phyloP scores from a whole-genome alignment of 1,140 invertebrate genomes.

The Phymorhynchus buccinoides region DNA sequence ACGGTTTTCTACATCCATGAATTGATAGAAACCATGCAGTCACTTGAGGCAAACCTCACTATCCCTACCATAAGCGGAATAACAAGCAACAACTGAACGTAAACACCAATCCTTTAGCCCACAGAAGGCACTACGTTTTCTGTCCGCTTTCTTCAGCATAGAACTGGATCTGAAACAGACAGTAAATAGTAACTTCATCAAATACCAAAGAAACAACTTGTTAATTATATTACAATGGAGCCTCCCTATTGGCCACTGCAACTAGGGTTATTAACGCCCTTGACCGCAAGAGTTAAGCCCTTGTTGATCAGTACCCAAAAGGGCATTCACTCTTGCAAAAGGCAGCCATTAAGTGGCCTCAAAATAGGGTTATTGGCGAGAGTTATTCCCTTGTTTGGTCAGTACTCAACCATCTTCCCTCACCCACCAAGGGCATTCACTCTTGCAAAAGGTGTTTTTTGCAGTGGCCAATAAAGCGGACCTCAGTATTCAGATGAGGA shows the following conservation, averaged over 20 bases:
- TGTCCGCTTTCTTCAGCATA: constrained; percentile 34
- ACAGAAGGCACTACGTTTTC: constrained; percentile 4
- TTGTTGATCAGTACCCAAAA: background rate
- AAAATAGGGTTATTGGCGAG: no score
- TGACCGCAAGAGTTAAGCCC: background rate
- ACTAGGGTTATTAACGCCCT: background rate
- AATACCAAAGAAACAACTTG: background rate
- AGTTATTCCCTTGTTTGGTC: no score
- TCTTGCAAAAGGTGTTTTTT: no score
- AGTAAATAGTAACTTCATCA: background rate
- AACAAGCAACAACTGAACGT: background rate
- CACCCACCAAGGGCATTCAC: no score
- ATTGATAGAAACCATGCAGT: no score
- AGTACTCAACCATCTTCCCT: no score
- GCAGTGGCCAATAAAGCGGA: no score
- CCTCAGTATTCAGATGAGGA: no score
- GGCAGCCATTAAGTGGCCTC: no score
- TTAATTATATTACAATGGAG: no score
- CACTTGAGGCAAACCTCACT: background rate
- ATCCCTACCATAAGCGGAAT: background rate
- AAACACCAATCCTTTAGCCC: background rate
- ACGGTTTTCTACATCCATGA: no score
- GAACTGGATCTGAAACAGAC: constrained; percentile 20
- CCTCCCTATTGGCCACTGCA: background rate
- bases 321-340: no score